Percentiles rank a stretch among this genome's conserved stretches.
Evolutionary conservation across 1,140 invertebrate genomes (phyloP).

Genomic region (Drosophila bocqueti): DNA sequence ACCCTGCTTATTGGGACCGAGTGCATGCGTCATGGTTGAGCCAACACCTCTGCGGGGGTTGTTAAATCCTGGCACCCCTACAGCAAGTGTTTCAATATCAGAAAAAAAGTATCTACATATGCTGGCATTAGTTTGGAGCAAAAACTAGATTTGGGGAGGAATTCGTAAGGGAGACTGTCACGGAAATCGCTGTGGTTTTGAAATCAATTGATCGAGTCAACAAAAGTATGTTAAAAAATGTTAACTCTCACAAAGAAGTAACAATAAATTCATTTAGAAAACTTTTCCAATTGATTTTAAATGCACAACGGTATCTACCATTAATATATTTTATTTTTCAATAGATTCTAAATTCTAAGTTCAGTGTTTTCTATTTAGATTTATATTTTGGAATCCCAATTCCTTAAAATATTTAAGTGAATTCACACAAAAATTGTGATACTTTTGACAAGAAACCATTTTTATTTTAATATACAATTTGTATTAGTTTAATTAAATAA

Average conservation of each 20-base stretch:
- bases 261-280: background rate
- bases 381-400: too few species aligned
- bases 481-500: too few species aligned
- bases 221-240: background rate
- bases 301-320: background rate
- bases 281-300: background rate
- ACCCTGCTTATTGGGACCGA: slow-evolving; percentile 48
- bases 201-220: background rate
- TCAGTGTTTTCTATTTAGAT: too few species aligned
- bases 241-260: background rate
- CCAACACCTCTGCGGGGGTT: slow-evolving; percentile 40
- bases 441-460: too few species aligned
- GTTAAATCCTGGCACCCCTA: slow-evolving; percentile 39
- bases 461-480: too few species aligned
- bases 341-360: too few species aligned
- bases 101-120: background rate
- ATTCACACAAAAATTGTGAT: too few species aligned
- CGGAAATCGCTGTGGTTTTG: slow-evolving; percentile 5
- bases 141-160: background rate
- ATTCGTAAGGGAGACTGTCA: background rate
- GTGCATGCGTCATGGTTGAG: slow-evolving; percentile 55
- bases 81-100: slow-evolving; percentile 12
- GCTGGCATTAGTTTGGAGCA: background rate
- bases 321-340: too few species aligned
- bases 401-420: too few species aligned